A percentile compares a stretch with the other conserved stretches of the same genome.
These are phyloP conservation scores for Dromiciops gliroides DNA, from an alignment of 2,113 vertebrate genomes.

Conservation along the genomic window DNA sequence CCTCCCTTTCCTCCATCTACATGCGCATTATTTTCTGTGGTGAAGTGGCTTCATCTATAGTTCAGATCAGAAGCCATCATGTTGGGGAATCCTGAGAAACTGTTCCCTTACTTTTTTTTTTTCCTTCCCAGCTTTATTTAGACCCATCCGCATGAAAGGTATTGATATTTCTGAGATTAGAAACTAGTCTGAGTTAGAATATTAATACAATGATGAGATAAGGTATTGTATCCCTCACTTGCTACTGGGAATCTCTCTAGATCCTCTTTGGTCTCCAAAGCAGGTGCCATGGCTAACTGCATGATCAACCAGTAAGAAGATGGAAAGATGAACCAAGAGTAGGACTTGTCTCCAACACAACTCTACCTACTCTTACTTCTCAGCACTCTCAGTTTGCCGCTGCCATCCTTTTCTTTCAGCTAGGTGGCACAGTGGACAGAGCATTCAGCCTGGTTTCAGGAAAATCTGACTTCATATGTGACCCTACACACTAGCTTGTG, in stretches of 20 bases:
- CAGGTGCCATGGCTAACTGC: background rate
- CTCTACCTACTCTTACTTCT: background rate
- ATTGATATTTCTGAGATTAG: background rate
- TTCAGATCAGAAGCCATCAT: constrained; percentile 10
- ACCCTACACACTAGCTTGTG: background rate
- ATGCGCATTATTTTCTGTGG: constrained; percentile 10
- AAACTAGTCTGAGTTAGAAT: background rate
- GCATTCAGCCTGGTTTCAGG: background rate
- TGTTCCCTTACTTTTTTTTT: background rate
- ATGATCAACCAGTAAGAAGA: background rate
- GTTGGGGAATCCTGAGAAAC: background rate
- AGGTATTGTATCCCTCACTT: background rate
- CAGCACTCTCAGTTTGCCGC: background rate
- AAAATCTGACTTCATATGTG: background rate
- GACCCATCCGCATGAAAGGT: background rate
- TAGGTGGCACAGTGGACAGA: background rate
- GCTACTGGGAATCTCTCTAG: background rate
- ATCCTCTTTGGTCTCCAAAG: background rate
- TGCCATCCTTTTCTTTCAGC: background rate
- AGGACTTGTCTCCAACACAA: background rate
- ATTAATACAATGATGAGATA: background rate
- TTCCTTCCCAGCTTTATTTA: background rate
- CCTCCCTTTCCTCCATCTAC: background rate
- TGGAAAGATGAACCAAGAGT: background rate
- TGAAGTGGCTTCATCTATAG: constrained; percentile 11